These are phyloP conservation scores for Drosophila barbarae DNA, from an alignment of 2,888 invertebrate species.

Conservation along the genomic window DNA sequence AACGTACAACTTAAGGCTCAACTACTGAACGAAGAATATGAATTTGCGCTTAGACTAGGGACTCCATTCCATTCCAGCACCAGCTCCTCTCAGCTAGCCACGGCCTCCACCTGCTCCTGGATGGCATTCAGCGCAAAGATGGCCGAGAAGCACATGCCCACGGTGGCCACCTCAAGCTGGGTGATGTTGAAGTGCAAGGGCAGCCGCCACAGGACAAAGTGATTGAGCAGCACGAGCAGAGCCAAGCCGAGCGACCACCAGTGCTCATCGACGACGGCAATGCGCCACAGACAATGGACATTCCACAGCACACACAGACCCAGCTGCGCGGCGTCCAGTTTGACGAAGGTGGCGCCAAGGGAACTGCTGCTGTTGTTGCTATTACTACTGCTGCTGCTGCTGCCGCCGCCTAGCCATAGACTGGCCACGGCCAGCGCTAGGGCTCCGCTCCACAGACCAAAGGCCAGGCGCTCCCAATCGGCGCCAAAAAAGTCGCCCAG, in stretches of 20 bases:
- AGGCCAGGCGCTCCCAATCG: slow-evolving; percentile 45
- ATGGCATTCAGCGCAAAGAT: slow-evolving; percentile 64
- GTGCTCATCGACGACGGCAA: slow-evolving; percentile 55
- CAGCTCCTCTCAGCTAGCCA: slow-evolving; percentile 20
- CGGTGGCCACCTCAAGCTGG: slow-evolving; percentile 56
- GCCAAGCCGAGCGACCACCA: slow-evolving; percentile 61
- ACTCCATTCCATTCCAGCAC: slow-evolving; percentile 5
- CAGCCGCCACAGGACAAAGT: slow-evolving; percentile 66
- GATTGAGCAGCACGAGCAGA: slow-evolving; percentile 56
- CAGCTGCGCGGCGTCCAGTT: slow-evolving; percentile 34
- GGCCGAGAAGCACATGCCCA: slow-evolving; percentile 64
- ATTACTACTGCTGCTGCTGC: not conserved
- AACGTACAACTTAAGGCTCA: slow-evolving; percentile 4
- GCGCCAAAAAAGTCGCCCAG: slow-evolving; percentile 23
- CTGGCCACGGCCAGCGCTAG: slow-evolving; percentile 29
- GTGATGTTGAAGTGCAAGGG: slow-evolving; percentile 57
- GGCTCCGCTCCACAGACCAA: slow-evolving; percentile 43
- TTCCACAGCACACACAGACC: slow-evolving; percentile 64
- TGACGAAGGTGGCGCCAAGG: not conserved
- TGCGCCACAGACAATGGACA: slow-evolving; percentile 50
- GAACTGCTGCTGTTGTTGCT: slow-evolving; percentile 9
- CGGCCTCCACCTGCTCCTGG: slow-evolving; percentile 54
- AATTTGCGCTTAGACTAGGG: slow-evolving; percentile 1
- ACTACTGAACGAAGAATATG: slow-evolving; percentile 1
- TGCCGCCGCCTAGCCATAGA: slow-evolving; percentile 27